Evolutionary conservation across 2,888 invertebrate species (phyloP).

Genomic region (Polymixis lichenea): DNA sequence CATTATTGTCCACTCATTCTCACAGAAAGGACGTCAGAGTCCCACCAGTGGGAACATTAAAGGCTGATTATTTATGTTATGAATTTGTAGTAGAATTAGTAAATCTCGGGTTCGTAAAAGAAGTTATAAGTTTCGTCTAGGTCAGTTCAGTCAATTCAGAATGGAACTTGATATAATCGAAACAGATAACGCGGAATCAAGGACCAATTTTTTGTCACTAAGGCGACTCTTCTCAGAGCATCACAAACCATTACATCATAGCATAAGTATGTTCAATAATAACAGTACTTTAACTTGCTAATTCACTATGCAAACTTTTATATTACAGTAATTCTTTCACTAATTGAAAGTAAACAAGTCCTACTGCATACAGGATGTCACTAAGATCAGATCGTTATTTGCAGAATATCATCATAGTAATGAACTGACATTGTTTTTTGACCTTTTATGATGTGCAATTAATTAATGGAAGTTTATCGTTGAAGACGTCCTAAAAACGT

Average conservation of each 20-base stretch:
- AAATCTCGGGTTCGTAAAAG: too few species aligned
- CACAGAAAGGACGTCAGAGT: too few species aligned
- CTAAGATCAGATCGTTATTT: conserved; percentile 10
- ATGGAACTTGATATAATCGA: neutral
- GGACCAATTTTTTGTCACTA: neutral
- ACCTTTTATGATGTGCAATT: conserved; percentile 42
- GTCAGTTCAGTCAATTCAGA: too few species aligned
- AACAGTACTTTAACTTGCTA: neutral
- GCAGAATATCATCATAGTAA: conserved; percentile 13
- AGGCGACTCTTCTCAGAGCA: neutral
- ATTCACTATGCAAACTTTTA: conserved; percentile 22
- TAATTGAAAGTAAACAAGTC: conserved; percentile 53
- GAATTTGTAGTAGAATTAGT: too few species aligned
- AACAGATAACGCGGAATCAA: neutral
- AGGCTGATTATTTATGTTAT: too few species aligned
- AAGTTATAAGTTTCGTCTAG: too few species aligned
- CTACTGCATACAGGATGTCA: conserved; percentile 12
- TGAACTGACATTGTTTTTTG: conserved; percentile 43
- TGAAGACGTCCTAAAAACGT: conserved; percentile 15
- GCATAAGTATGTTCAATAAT: neutral
- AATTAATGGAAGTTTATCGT: conserved; percentile 22
- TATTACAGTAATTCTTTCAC: conserved; percentile 29
- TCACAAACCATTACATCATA: neutral
- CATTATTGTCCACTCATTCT: too few species aligned
- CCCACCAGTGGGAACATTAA: too few species aligned